Evolutionary conservation across 2,797 vertebrate genomes (phyloP), one percentile per base, ranked within the genome.

Genomic region (Ctenochaetus hawaiiensis): DNA sequence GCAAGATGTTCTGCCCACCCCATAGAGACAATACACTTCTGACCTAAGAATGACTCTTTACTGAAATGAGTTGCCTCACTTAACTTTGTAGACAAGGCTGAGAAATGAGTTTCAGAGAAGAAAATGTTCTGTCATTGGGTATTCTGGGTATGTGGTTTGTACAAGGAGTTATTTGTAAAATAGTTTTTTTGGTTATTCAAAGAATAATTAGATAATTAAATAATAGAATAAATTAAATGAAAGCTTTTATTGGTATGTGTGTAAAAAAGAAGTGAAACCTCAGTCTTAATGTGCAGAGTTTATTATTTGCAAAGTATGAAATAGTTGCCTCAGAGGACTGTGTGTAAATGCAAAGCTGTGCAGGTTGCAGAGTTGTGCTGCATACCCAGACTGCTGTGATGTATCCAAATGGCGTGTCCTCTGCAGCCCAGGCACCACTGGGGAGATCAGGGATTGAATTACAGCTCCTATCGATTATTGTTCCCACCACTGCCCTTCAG

Each of bases 391-490:
- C 71, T 72, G 62, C 80, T 75, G 70, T 72, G 82, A 82, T 86
- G 83, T 84, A 86, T 86, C 78, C 81, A 86, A 85, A 85, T 89
- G 83, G 79, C 18, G 17, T 85, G 90, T 93, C 93, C 92, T 93
- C 85, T 91, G 81, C 76, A 81, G 82, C 85, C 69, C 78, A 71
- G 78, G 89, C 85, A 76, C 61, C 82, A 84, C 59, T 37, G 67
- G 85, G 80, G 91, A 93, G 92, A 90, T 93, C 92, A 90, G 84
- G 90, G 85, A 92, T 94, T 89, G 88, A 93, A 93, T 94, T 94
- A 91, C 94, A 84, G 87, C 83, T 85, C 69, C 10, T 83, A 95
- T 94, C 77, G 91, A 95, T 94, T 93, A 87, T 90, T 90, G 79
- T 87, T 90, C 84, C 85, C 78, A 85, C 81, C 72, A 75, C 86